Evolutionary conservation across 2,888 invertebrate species (phyloP), one percentile per base, ranked within the genome.

Genomic region (Drosophila kokeensis): DNA sequence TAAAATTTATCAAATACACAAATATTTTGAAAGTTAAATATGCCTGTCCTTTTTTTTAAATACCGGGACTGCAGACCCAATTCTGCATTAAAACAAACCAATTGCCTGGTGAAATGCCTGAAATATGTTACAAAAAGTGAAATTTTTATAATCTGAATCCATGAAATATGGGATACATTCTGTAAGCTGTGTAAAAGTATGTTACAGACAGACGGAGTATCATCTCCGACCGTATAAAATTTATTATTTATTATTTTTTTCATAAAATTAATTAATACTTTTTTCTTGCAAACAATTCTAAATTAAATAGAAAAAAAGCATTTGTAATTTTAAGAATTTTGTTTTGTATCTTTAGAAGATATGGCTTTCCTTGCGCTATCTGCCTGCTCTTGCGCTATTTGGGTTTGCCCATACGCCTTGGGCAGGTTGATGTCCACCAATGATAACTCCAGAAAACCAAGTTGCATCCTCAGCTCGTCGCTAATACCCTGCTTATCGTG

Each of bases 21-120:
- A n/a, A 49, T 13, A 34, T 40, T 45, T 24, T n/a, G 4, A 24
- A 15, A 48, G 15, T 15, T 24, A 32, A 21, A 30, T 11, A 32
- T 32, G 40, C 15, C 15, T 29, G 13, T 61, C 50, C 3, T 8
- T 21, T 72, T 52, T 52, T 81, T 69, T 21, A 2, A 42, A n/a
- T 11, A n/a, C 69, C 69, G 7, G 68, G 64, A 67, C 53, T 70
- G 66, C 11, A 36, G 36, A 18, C 66, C 71, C 52, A 81, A 11
- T 48, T 87, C 85, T 8, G 71, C 32, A 27, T 67, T 73, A 49
- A 76, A 74, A 79, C 76, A 82, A 76, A 74, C 82, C 76, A 82
- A 61, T 68, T 66, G 45, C 60, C 62, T 4, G 80, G 24, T 4
- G 67, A 65, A 30, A 83, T 63, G 45, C 27, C 32, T 50, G 27